Evolutionary conservation across 1,140 invertebrate genomes (phyloP).

Genomic region (Neomicropteryx cornuta): DNA sequence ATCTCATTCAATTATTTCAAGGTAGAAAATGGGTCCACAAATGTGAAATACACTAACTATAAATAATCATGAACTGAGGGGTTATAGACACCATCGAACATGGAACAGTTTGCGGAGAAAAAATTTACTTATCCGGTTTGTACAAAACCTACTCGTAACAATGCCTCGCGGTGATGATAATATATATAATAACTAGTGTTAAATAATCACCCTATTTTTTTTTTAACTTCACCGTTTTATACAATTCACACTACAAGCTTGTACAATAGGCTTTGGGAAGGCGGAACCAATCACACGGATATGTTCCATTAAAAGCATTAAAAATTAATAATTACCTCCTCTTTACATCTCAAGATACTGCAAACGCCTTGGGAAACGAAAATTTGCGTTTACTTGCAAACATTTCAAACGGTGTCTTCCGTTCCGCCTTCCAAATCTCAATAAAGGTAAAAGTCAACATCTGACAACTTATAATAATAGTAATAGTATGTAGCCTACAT

Average conservation of each 20-base stretch:
- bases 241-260: constrained; percentile 8
- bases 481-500: too few relatives aligned
- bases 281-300: too few relatives aligned
- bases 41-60: constrained; percentile 14
- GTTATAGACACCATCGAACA: constrained; percentile 12
- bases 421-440: too few relatives aligned
- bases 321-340: too few relatives aligned
- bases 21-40: constrained; percentile 12
- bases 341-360: too few relatives aligned
- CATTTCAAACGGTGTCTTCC: too few relatives aligned
- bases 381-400: too few relatives aligned
- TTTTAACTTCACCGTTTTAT: constrained; percentile 10
- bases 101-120: constrained; percentile 11
- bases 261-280: too few relatives aligned
- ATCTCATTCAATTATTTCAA: constrained; percentile 10
- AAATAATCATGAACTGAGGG: constrained; percentile 8
- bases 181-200: constrained; percentile 8
- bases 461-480: too few relatives aligned
- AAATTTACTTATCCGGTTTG: constrained; percentile 14
- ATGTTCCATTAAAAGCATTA: too few relatives aligned
- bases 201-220: constrained; percentile 6
- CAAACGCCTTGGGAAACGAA: too few relatives aligned
- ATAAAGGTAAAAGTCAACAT: too few relatives aligned
- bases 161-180: constrained; percentile 9
- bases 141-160: constrained; percentile 15